These are phyloP conservation scores for Trissonchulus latispiculum DNA, from an alignment of 2,888 invertebrate genomes.

Conservation along the genomic window DNA sequence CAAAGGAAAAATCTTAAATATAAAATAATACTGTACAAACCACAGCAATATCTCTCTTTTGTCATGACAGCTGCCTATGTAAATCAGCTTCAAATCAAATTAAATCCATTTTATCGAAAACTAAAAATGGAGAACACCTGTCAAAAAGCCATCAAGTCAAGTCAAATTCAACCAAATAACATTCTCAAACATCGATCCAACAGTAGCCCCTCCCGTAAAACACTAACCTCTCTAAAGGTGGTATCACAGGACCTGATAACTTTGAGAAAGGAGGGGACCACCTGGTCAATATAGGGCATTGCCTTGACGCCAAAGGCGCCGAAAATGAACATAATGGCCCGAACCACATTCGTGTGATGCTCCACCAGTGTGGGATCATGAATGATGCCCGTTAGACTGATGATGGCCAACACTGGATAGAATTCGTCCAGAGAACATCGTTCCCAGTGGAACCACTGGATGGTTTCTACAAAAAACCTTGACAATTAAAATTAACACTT, in stretches of 20 bases:
- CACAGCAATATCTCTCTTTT: too few relatives aligned
- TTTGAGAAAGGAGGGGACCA: slow-evolving; percentile 56
- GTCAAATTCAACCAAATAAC: slow-evolving; percentile 33
- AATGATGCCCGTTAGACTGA: slow-evolving; percentile 86
- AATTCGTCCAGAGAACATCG: slow-evolving; percentile 69
- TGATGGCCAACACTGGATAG: slow-evolving; percentile 92
- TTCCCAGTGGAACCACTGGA: slow-evolving; percentile 43
- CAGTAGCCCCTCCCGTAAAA: not conserved
- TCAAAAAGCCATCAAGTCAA: too few relatives aligned
- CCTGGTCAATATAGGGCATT: slow-evolving; percentile 37
- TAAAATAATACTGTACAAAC: too few relatives aligned
- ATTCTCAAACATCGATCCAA: slow-evolving; percentile 25
- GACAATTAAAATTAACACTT: not conserved
- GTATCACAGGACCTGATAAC: slow-evolving; percentile 80
- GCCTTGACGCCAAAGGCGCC: slow-evolving; percentile 84
- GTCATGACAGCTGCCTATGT: too few relatives aligned
- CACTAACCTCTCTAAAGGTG: slow-evolving; percentile 60
- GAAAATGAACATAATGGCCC: slow-evolving; percentile 93
- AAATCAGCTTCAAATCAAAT: too few relatives aligned
- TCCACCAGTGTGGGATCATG: slow-evolving; percentile 80
- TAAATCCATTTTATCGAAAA: too few relatives aligned
- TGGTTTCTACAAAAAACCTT: slow-evolving; percentile 36
- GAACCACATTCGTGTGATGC: slow-evolving; percentile 86
- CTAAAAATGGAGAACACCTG: slow-evolving; percentile 16
- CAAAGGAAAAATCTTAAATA: too few relatives aligned